phyloP scores from a whole-genome alignment of 2,797 vertebrate genomes.

The Platalea minor region DNA sequence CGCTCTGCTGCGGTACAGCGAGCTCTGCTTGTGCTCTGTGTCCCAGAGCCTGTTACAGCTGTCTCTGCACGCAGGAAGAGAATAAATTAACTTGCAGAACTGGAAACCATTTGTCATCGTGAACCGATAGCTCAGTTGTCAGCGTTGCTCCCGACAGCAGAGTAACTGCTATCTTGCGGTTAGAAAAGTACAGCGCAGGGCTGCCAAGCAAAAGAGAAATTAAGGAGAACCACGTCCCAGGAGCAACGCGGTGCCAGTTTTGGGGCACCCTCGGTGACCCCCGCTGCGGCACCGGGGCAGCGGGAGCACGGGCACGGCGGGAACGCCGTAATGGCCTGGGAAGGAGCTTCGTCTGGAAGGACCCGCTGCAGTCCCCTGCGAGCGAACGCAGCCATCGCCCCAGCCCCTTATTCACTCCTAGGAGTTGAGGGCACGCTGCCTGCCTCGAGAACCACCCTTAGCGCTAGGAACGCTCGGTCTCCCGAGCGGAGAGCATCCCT shows the following conservation, averaged over 20 bases:
- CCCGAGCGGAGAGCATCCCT: not conserved
- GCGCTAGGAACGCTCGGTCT: not conserved
- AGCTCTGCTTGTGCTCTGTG: not conserved
- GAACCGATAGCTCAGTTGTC: not conserved
- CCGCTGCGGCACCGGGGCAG: not conserved
- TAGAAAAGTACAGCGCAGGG: not conserved
- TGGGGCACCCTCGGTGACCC: not conserved
- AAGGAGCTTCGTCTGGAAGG: not conserved
- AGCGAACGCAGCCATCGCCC: rapidly evolving
- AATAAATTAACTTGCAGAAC: not conserved
- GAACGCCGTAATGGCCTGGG: rapidly evolving
- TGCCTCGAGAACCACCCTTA: not conserved
- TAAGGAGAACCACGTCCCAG: not conserved
- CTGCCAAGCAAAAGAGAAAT: not conserved
- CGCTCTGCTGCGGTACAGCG: not conserved
- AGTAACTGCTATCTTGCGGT: not conserved
- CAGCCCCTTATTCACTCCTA: not conserved
- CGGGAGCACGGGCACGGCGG: not conserved
- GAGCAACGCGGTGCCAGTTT: not conserved
- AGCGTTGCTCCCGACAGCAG: not conserved
- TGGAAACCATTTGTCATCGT: not conserved
- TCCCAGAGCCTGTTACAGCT: not conserved
- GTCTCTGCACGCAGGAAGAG: not conserved
- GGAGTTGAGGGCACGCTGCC: rapidly evolving
- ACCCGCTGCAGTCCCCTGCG: not conserved